Percentiles rank a stretch among this genome's conserved stretches.
These are phyloP conservation scores for Enhydra lutris DNA, from an alignment of 2,113 vertebrate genomes.

Conservation along the genomic window DNA sequence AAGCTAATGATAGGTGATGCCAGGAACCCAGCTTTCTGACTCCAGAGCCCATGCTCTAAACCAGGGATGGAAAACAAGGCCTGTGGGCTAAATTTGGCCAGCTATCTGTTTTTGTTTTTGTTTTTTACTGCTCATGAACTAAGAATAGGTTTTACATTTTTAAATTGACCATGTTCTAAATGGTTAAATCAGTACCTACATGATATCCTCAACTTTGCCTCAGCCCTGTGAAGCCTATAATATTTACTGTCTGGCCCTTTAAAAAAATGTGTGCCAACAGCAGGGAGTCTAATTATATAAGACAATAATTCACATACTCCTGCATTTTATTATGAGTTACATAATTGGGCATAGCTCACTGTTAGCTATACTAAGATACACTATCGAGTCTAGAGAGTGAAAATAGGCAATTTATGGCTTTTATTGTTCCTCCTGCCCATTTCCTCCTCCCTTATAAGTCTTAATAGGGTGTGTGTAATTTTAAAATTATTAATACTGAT, in stretches of 20 bases:
- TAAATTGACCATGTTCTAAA: background rate
- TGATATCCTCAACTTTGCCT: background rate
- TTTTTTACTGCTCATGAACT: background rate
- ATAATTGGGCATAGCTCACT: background rate
- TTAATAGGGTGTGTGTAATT: background rate
- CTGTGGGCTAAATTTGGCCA: background rate
- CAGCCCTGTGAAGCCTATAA: background rate
- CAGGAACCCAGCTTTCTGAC: background rate
- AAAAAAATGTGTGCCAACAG: background rate
- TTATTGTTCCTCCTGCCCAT: background rate
- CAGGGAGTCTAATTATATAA: background rate
- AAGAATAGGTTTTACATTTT: background rate
- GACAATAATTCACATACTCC: background rate
- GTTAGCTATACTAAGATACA: background rate
- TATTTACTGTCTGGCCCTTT: background rate
- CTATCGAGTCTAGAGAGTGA: background rate
- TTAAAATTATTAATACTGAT: background rate
- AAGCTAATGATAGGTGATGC: background rate
- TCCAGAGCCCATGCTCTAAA: background rate
- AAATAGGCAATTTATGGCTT: background rate
- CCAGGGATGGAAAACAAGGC: background rate
- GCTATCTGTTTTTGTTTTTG: background rate
- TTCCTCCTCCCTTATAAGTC: background rate
- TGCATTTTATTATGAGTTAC: background rate
- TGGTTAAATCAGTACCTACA: background rate